These are phyloP conservation scores for Atractosteus spatula DNA, from an alignment of 2,113 vertebrate genomes.

Conservation along the genomic window DNA sequence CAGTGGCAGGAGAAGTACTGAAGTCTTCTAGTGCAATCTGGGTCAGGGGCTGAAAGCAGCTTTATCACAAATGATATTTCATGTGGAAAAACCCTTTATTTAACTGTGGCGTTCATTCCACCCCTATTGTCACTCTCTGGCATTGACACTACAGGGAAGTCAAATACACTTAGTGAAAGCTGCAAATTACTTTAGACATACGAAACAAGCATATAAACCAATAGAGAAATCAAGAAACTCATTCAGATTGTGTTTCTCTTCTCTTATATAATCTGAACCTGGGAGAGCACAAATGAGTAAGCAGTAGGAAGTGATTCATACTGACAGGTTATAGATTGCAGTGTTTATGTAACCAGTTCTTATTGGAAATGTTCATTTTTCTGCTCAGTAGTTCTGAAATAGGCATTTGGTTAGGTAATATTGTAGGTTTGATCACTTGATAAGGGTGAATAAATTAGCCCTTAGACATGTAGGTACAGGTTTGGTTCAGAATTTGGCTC, in stretches of 20 bases:
- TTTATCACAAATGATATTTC: too few species aligned
- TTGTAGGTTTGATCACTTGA: background rate
- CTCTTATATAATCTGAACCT: constrained; percentile 3
- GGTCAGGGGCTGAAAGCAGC: too few species aligned
- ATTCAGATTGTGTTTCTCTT: background rate
- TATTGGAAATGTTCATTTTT: background rate
- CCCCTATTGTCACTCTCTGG: too few species aligned
- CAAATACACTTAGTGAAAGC: too few species aligned
- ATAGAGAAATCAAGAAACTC: background rate
- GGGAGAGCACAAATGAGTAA: constrained; percentile 13
- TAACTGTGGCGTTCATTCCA: too few species aligned
- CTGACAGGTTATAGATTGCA: background rate
- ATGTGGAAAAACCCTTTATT: too few species aligned
- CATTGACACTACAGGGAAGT: too few species aligned
- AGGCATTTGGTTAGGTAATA: background rate
- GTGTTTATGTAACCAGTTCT: constrained; percentile 5
- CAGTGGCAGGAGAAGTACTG: too few species aligned
- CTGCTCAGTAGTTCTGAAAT: background rate
- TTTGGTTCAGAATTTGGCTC: too few species aligned
- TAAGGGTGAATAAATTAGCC: background rate
- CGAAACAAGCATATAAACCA: background rate
- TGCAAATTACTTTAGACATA: too few species aligned
- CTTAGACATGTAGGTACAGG: too few species aligned
- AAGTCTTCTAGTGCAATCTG: too few species aligned
- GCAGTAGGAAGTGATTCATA: constrained; percentile 14